Conservation (phyloP, 2,888 invertebrate species). For the Tholera decimalis region DNA sequence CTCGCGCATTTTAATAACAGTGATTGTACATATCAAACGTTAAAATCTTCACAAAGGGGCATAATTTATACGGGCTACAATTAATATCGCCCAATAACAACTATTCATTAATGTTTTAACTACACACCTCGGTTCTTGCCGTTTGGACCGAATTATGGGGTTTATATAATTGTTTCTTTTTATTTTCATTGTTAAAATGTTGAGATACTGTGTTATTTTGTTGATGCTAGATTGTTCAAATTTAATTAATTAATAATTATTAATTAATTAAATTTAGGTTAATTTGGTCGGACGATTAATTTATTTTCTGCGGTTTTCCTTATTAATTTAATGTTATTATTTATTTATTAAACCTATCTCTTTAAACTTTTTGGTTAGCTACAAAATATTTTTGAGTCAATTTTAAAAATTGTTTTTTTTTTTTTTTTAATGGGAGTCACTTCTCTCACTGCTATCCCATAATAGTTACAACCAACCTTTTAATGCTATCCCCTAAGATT, state of each 20-base stretch:
- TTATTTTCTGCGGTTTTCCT: slow-evolving; percentile 24
- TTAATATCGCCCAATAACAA: slow-evolving; percentile 84
- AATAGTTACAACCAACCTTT: too few relatives aligned
- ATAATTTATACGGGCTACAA: slow-evolving; percentile 81
- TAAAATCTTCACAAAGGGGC: slow-evolving; percentile 73
- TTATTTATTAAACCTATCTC: slow-evolving; percentile 4
- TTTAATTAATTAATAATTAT: slow-evolving; percentile 47
- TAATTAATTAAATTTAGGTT: too few relatives aligned
- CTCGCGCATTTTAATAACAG: slow-evolving; percentile 78
- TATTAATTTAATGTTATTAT: slow-evolving; percentile 25
- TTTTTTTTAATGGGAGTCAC: neutral
- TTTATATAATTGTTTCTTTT: slow-evolving; percentile 57
- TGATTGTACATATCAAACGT: slow-evolving; percentile 80
- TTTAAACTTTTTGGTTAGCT: neutral
- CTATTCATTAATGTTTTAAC: slow-evolving; percentile 82
- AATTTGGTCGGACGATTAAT: slow-evolving; percentile 23
- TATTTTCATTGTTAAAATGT: slow-evolving; percentile 58
- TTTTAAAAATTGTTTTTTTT: neutral
- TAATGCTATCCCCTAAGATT: neutral
- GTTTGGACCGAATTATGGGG: slow-evolving; percentile 46
- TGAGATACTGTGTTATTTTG: slow-evolving; percentile 54
- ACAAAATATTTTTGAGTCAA: neutral
- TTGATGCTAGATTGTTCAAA: slow-evolving; percentile 51
- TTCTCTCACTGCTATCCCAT: neutral
- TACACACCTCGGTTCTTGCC: slow-evolving; percentile 67